Evolutionary conservation across 1,140 invertebrate genomes (phyloP).

Genomic region (Doryteuthis pealeii): DNA sequence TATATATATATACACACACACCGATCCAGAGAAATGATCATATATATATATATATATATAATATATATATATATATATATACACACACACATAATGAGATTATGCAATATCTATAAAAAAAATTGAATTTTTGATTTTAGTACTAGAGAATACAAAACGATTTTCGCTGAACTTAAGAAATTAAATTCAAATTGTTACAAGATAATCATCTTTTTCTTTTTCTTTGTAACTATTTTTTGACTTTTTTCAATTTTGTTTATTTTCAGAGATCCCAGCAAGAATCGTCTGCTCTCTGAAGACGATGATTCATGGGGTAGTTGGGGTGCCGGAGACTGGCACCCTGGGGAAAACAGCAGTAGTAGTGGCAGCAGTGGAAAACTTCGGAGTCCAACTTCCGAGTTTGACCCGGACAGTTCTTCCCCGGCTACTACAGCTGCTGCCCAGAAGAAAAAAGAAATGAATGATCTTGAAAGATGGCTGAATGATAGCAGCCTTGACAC

Average conservation of each 20-base stretch:
- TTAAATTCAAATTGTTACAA: no score
- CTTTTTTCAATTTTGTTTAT: neutral
- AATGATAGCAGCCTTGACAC: constrained; percentile 33
- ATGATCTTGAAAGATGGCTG: constrained; percentile 49
- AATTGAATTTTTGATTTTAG: no score
- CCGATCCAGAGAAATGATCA: no score
- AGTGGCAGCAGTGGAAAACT: neutral
- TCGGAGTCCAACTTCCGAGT: constrained; percentile 19
- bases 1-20: no score
- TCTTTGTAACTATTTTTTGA: no score
- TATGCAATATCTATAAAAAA: no score
- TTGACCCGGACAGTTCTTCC: constrained; percentile 28
- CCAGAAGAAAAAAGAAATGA: constrained; percentile 31
- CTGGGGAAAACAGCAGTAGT: constrained; percentile 15
- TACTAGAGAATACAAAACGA: no score
- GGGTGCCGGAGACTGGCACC: constrained; percentile 34
- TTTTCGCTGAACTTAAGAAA: no score
- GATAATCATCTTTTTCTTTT: no score
- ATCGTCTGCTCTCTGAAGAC: constrained; percentile 44
- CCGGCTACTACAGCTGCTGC: constrained; percentile 22
- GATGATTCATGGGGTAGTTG: constrained; percentile 48
- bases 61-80: no score
- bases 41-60: no score
- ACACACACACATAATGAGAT: no score
- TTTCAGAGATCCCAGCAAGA: constrained; percentile 44